A percentile compares a stretch with the other conserved stretches of the same genome.
phyloP scores from a whole-genome alignment of 2,888 invertebrate species.

The Fissipunctia ypsillon region DNA sequence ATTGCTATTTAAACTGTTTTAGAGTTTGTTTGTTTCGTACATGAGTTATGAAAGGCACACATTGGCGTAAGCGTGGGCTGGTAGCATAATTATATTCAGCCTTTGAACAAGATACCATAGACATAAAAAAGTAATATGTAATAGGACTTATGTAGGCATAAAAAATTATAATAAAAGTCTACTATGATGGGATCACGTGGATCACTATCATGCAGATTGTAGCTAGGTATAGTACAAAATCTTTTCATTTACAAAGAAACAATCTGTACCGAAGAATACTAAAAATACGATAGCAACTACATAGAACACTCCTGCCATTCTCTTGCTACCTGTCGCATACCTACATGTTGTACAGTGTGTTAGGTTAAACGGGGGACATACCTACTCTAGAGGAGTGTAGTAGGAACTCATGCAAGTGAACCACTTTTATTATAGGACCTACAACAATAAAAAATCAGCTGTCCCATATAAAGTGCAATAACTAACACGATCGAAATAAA shows the following conservation, averaged over 20 bases:
- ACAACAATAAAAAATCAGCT: too few species aligned
- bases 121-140: not conserved
- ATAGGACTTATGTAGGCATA: not conserved
- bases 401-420: not conserved
- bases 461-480: not conserved
- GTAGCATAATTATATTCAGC: constrained; percentile 30
- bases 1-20: constrained; percentile 79
- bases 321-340: not conserved
- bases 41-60: constrained; percentile 68
- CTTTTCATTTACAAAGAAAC: not conserved
- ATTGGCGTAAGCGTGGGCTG: constrained; percentile 17
- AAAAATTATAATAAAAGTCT: not conserved
- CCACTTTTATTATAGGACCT: not conserved
- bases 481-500: not conserved
- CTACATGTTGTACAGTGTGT: not conserved
- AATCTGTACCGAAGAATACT: not conserved
- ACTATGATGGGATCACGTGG: not conserved
- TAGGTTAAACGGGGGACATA: not conserved
- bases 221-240: not conserved
- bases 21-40: constrained; percentile 75
- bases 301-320: not conserved
- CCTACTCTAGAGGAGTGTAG: not conserved
- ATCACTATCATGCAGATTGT: not conserved
- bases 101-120: constrained; percentile 4
- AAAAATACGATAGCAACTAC: not conserved